These are phyloP conservation scores for Acleris cristana DNA, from an alignment of 2,888 invertebrate genomes.

Conservation along the genomic window DNA sequence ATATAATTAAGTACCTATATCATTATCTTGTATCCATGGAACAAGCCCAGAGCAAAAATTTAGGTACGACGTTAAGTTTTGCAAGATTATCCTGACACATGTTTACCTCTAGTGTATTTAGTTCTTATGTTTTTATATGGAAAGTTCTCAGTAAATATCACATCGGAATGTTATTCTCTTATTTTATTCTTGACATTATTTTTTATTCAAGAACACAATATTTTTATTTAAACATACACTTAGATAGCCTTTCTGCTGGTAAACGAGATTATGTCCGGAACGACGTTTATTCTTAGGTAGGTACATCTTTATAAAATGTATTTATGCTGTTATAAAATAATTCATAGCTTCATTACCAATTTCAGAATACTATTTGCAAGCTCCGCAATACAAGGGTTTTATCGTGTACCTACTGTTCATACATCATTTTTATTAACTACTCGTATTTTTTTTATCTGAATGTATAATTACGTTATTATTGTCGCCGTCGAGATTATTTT, in stretches of 20 bases:
- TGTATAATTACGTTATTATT: background rate
- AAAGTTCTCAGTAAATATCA: too few species aligned
- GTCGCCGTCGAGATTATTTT: background rate
- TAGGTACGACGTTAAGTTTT: too few species aligned
- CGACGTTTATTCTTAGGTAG: background rate
- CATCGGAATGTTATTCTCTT: too few species aligned
- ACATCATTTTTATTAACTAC: too few species aligned
- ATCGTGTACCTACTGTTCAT: background rate
- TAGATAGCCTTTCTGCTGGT: background rate
- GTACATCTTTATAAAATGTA: background rate
- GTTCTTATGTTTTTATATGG: too few species aligned
- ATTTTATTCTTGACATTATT: too few species aligned
- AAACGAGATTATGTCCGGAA: background rate
- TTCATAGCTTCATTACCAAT: conserved; percentile 1
- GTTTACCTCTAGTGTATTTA: too few species aligned
- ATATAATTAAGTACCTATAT: too few species aligned
- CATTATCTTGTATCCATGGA: too few species aligned
- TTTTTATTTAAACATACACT: background rate
- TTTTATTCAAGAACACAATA: background rate
- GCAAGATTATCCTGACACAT: too few species aligned
- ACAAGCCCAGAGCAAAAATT: too few species aligned
- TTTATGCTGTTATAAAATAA: conserved; percentile 5
- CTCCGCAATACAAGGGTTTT: background rate
- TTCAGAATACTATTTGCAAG: background rate
- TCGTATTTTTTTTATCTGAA: background rate